phyloP scores from a whole-genome alignment of 2,797 vertebrate species.

The Chaetodon trifasciatus region DNA sequence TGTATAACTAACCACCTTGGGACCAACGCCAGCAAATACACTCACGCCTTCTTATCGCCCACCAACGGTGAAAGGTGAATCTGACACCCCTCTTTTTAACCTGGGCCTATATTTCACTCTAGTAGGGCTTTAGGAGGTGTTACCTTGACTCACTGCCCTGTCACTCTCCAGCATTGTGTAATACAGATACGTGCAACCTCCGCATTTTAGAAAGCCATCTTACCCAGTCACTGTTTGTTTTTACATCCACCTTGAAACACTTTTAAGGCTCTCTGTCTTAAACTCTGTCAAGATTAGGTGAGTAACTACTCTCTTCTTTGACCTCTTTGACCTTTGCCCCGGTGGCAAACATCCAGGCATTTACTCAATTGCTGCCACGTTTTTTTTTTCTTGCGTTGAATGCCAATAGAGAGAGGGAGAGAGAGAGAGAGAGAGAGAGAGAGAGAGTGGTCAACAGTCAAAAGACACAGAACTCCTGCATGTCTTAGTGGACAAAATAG shows the following conservation, averaged over 20 bases:
- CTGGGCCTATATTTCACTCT: conserved; percentile 40
- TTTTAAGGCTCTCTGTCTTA: conserved; percentile 43
- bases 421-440: background rate
- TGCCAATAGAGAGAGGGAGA: background rate
- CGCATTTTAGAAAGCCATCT: conserved; percentile 36
- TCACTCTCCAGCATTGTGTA: conserved; percentile 32
- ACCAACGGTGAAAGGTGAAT: conserved; percentile 48
- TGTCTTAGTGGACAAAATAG: background rate
- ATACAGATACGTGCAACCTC: conserved; percentile 19
- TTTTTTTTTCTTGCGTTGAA: conserved; percentile 27
- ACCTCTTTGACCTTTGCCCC: conserved; percentile 74
- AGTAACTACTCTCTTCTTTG: conserved; percentile 72
- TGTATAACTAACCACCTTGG: conserved; percentile 36
- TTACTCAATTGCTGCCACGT: conserved; percentile 64
- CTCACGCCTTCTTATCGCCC: conserved; percentile 59
- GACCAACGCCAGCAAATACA: conserved; percentile 43
- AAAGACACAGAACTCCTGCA: background rate
- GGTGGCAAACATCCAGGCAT: conserved; percentile 58
- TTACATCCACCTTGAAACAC: conserved; percentile 52
- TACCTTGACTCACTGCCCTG: conserved; percentile 31
- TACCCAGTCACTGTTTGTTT: conserved; percentile 54
- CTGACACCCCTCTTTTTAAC: conserved; percentile 54
- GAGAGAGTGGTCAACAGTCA: background rate
- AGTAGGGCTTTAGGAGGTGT: conserved; percentile 41
- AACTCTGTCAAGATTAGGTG: conserved; percentile 71